phyloP scores from a whole-genome alignment of 2,113 vertebrate species.

The Ginglymostoma cirratum region DNA sequence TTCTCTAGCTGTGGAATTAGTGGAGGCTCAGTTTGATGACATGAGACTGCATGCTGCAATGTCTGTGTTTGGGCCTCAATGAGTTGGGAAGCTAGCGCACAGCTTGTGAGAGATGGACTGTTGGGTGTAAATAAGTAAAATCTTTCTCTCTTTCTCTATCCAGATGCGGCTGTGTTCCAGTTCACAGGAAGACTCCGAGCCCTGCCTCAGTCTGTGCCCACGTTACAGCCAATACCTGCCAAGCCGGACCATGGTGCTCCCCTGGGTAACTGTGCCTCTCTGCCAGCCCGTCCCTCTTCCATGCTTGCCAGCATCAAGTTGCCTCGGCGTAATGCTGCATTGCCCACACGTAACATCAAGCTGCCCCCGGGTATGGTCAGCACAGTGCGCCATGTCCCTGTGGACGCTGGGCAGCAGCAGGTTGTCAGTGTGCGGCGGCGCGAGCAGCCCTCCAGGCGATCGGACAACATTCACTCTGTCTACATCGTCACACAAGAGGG shows the following conservation, averaged over 20 bases:
- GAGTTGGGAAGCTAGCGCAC: background rate
- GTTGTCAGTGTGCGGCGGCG: constrained; percentile 45
- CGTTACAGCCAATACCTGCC: background rate
- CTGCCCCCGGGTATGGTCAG: constrained; percentile 62
- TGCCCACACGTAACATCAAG: constrained; percentile 74
- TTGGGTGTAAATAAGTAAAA: background rate
- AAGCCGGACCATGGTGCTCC: background rate
- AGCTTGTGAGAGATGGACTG: too few relatives aligned
- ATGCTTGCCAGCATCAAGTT: constrained; percentile 58
- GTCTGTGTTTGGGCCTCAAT: constrained; percentile 42
- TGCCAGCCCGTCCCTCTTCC: constrained; percentile 29
- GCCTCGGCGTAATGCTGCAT: constrained; percentile 62
- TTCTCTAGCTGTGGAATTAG: background rate
- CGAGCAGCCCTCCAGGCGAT: constrained; percentile 64
- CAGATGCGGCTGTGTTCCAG: constrained; percentile 32
- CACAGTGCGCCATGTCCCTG: background rate
- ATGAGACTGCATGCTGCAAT: constrained; percentile 10
- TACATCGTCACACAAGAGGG: constrained; percentile 54
- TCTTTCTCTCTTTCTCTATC: constrained; percentile 40
- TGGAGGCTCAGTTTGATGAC: constrained; percentile 53
- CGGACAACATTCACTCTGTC: constrained; percentile 75
- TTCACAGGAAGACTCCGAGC: background rate
- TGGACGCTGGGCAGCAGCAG: constrained; percentile 4
- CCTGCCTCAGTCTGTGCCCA: background rate
- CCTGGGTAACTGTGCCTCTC: background rate